Conservation (phyloP, 2,113 vertebrate genomes). For the Leucopsar rothschildi region DNA sequence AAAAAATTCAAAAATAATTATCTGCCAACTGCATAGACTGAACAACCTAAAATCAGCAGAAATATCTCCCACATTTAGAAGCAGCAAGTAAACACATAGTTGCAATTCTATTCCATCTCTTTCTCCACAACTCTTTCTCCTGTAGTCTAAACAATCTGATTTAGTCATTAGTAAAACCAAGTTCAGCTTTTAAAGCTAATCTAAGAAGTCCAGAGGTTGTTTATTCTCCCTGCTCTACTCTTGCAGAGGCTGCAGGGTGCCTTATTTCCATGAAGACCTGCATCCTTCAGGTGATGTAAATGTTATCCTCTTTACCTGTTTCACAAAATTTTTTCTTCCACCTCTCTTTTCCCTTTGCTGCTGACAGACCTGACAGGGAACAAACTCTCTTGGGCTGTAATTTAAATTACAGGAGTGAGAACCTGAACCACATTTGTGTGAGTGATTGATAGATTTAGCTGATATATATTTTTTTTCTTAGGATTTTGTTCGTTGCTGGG, state of each 20-base stretch:
- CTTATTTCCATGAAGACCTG: background rate
- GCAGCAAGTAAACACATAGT: background rate
- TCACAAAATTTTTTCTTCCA: background rate
- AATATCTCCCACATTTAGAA: background rate
- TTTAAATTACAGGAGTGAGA: conserved; percentile 55
- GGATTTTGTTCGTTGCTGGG: background rate
- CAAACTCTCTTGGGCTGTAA: background rate
- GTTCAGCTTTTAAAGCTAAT: background rate
- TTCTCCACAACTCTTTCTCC: background rate
- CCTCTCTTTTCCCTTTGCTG: background rate
- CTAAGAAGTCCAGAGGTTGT: background rate
- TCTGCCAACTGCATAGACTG: background rate
- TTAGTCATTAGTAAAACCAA: background rate
- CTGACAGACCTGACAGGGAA: background rate
- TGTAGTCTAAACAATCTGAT: conserved; percentile 29
- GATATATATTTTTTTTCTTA: background rate
- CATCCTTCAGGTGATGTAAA: background rate
- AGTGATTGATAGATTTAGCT: conserved; percentile 42
- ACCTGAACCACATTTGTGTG: conserved; percentile 13
- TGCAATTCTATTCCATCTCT: background rate
- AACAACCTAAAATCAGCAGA: background rate
- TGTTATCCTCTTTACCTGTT: background rate
- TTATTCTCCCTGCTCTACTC: background rate
- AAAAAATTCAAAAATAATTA: background rate
- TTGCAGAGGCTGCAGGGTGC: background rate